Evolutionary conservation across 64 coral and sea anemone species (phyloP).

Genomic region (Cladopsammia gracilis): DNA sequence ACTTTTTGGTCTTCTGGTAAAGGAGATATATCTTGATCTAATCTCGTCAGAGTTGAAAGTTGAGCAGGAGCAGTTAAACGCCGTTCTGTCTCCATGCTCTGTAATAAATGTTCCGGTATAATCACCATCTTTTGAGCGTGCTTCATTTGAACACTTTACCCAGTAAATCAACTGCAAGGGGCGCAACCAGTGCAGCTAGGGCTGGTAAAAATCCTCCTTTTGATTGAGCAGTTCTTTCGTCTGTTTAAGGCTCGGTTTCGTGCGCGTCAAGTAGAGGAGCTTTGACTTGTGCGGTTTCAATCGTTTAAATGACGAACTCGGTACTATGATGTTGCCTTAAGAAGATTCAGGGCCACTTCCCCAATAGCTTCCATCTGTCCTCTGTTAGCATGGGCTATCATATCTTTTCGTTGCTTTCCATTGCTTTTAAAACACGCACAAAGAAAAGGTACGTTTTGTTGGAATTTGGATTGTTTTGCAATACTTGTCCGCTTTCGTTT

Average conservation of each 20-base stretch:
- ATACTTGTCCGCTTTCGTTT: too few relatives aligned
- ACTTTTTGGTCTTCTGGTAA: too few relatives aligned
- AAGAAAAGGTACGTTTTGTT: too few relatives aligned
- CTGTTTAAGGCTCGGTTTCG: slow-evolving; percentile 2
- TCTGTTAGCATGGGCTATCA: neutral
- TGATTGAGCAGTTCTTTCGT: slow-evolving; percentile 7
- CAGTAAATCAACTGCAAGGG: slow-evolving; percentile 8
- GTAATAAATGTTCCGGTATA: neutral
- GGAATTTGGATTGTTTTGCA: too few relatives aligned
- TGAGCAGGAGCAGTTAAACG: neutral
- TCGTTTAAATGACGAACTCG: slow-evolving; percentile 23
- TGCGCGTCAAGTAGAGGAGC: neutral
- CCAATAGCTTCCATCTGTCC: slow-evolving; percentile 34
- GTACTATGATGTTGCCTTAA: slow-evolving; percentile 16
- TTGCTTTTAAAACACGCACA: too few relatives aligned
- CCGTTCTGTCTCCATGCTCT: neutral
- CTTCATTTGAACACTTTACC: neutral
- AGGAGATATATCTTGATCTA: neutral
- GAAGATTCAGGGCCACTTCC: neutral
- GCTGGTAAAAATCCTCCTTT: slow-evolving; percentile 23
- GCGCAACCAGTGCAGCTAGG: neutral
- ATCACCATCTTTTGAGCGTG: slow-evolving; percentile 6
- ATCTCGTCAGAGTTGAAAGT: neutral
- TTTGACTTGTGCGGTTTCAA: slow-evolving; percentile 39
- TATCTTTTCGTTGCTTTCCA: too few relatives aligned